Conservation (phyloP, 2,797 vertebrate genomes). For the Oryzias dopingdopingensis region DNA sequence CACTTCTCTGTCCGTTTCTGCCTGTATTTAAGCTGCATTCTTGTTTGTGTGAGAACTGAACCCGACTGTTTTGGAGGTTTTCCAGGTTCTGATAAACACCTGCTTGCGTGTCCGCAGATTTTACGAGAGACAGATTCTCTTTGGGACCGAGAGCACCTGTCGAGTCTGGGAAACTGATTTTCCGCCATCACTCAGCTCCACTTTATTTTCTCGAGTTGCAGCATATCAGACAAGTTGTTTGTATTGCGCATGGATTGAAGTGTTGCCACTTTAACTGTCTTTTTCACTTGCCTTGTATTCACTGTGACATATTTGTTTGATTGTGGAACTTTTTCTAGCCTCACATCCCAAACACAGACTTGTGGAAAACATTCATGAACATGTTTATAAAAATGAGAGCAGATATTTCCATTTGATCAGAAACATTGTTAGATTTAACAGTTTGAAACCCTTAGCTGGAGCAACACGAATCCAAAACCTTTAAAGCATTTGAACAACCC, state of each 20-base stretch:
- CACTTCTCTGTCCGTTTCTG: slow-evolving; percentile 7
- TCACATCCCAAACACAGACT: no score
- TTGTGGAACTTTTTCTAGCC: no score
- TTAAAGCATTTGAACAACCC: no score
- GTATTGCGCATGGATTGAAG: slow-evolving; percentile 43
- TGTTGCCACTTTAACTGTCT: slow-evolving; percentile 22
- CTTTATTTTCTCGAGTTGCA: slow-evolving; percentile 54
- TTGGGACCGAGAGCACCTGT: slow-evolving; percentile 53
- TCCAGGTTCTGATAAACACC: slow-evolving; percentile 1
- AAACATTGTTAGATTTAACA: no score
- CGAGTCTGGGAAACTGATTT: slow-evolving; percentile 45
- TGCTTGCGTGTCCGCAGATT: slow-evolving; percentile 8
- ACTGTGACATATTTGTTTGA: no score
- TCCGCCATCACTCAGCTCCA: slow-evolving; percentile 41
- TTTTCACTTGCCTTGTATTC: neutral
- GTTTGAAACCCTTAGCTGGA: no score
- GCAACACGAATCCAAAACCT: no score
- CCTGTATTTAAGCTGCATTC: slow-evolving; percentile 14
- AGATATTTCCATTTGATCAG: no score
- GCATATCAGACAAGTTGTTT: slow-evolving; percentile 49
- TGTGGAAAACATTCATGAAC: no score
- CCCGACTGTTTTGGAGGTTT: slow-evolving; percentile 7
- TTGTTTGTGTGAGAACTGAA: neutral
- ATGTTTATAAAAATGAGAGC: no score
- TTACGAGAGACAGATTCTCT: slow-evolving; percentile 27